Base-by-base conservation (phyloP, 2,797 vertebrate species). In the Saxicola maurus region DNA sequence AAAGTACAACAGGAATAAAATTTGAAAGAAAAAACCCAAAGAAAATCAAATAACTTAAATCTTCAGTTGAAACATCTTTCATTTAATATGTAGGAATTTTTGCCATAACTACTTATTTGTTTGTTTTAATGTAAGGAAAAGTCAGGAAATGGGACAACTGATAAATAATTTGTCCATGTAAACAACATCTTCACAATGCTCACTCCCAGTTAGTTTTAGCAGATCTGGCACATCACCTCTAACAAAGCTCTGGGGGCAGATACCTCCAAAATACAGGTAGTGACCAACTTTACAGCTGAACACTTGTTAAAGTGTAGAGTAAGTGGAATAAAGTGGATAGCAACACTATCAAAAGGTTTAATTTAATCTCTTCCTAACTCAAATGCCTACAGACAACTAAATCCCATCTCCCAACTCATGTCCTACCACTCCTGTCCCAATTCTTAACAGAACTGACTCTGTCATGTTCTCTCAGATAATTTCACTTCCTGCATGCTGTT, bases 181-280 rank as follows among this genome's bases (percentile, higher is more conserved):
- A 84, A 73, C 18, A 46, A 73, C 19, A 46, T 9, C 30, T 75
- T 73, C 35, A 28, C 23, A 65, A 53, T 9, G 27, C 5, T 20
- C 38, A 48, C 5, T 51, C 51, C 10, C 12, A 23, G 25, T 27
- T 6, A 46, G 13, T 35, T 30, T 53, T 10, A 20, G 55, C n/a
- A 74, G 66, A 76, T 17, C 60, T 0, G 1, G 53, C 24, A 49
- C 9, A 20, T 4, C 0, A 0, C 19, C 27, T 56, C 21, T 57
- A 65, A 60, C 14, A 33, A 52, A 48, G 20, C 27, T 52, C 48
- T n/a, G 23, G 8, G 24, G 7, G 6, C 17, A 27, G 17, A 56
- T 59, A 37, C 21, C 40, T 87, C 37, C 31, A 74, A 42, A 46
- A 57, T 11, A 31, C 11, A 72, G 31, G 28, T 10, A 92, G 23